Conservation (phyloP, 2,888 invertebrate species). For the Spilarctia lutea region DNA sequence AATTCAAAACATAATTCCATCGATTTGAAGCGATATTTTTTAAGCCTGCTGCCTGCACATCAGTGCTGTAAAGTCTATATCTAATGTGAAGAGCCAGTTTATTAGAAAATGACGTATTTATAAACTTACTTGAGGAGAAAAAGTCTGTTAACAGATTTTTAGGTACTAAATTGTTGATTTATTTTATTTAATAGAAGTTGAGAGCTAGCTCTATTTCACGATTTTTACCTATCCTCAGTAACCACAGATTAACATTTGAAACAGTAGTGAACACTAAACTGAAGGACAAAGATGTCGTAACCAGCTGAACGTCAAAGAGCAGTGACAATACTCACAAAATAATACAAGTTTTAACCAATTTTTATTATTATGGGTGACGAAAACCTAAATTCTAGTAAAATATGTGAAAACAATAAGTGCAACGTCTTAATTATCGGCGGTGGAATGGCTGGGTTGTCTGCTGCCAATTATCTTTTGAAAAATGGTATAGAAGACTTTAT, state of each 20-base stretch:
- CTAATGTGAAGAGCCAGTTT: no score
- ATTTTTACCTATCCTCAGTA: background rate
- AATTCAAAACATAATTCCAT: no score
- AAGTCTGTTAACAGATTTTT: background rate
- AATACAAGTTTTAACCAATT: conserved; percentile 65
- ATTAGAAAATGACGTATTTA: no score
- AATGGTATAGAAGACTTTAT: conserved; percentile 93
- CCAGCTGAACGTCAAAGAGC: conserved; percentile 78
- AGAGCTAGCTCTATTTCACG: background rate
- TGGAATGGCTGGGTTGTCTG: conserved; percentile 94
- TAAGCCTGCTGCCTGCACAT: no score
- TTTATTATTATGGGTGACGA: conserved; percentile 84
- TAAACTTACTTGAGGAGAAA: background rate
- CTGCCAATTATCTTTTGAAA: conserved; percentile 93
- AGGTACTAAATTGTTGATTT: background rate
- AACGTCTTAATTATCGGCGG: conserved; percentile 94
- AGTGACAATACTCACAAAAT: conserved; percentile 66
- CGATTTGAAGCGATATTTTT: no score
- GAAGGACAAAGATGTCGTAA: conserved; percentile 64
- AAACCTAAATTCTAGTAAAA: conserved; percentile 82
- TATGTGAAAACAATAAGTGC: conserved; percentile 83
- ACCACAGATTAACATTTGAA: conserved; percentile 3
- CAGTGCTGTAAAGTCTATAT: no score
- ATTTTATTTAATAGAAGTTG: background rate
- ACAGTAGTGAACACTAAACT: background rate